Evolutionary conservation across 1,140 invertebrate genomes (phyloP), one percentile per base, ranked within the genome.

Genomic region (Cydia fagiglandana): DNA sequence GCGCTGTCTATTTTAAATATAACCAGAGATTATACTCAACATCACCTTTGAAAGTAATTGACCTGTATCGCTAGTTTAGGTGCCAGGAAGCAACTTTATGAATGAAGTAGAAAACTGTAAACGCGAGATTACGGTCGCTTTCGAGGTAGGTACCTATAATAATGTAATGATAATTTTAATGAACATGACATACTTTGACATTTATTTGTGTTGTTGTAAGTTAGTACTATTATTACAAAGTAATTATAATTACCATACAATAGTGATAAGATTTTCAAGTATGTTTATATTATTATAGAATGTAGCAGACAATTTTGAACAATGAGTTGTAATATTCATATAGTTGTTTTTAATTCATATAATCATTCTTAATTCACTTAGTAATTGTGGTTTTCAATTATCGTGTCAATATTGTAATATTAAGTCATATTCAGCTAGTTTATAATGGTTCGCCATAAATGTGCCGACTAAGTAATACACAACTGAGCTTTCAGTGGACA

Each of bases 401-500:
- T 81, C 82, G 86, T 88, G 89, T 91, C 88, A 90, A 91, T 91
- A 87, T 88, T 82, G 84, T 83, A 85, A 81, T 82, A 68, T 74
- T 87, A 89, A 86, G 81, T 84, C 85, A 83, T 86, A 86, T 83
- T 86, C 80, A 80, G 83, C 84, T 89, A 88, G 85, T 85, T 88
- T 80, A 74, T 88, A 84, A 87, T 86, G 83, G 82, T 82, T 82
- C 85, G 86, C 84, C 84, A 86, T 89, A 84, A 84, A 78, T 82
- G 80, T 86, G 86, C 79, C 81, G 83, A 81, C 73, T 24, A 28
- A 73, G 20, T 82, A 83, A 82, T 78, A 84, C 78, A 79, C 82
- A 85, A 86, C 84, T 88, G 88, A 88, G 85, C 88, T 89, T 89
- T 89, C 79, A 86, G 82, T 87, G 84, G 79, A 88, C 83, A 83